Base-by-base conservation (phyloP, 2,113 vertebrate species). In the Lepus europaeus region DNA sequence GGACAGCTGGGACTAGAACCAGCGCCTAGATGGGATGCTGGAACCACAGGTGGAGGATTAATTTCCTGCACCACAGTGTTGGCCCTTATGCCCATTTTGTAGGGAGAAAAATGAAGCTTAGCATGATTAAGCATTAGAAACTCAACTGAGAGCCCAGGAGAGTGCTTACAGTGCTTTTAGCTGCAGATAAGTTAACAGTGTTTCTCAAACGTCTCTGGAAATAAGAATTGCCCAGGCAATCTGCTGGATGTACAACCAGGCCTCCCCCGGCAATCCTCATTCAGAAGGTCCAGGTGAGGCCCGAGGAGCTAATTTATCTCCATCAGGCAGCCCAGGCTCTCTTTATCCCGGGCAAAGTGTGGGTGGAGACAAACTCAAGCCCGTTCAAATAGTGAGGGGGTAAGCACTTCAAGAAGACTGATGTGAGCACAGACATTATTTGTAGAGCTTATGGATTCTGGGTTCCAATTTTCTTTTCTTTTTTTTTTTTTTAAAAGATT, bases 401-500 rank as follows among this genome's bases (percentile, higher is more conserved):
- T 33, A 17, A 36, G 20, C 6, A 6, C 31, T 70, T 89, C 0
- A 51, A 70, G 74, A 69, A 79, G n/a, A 83, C 64, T 33, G 78
- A 25, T 2, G 0, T 76, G 76, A 93, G 17, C 53, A 56, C 53
- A 56, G 53, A 56, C 53, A 49, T 79, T 1, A 1, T 76, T 11
- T 19, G 78, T 23, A 66, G 88, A 53, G 56, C n/a, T 85, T 56
- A 22, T 51, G 89, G 79, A 76, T 45, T 93, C 72, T 82, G 29
- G 69, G 73, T 36, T 92, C 70, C 51, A 45, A 22, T 79, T 95
- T 64, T 93, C 33, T 66, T 89, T 53, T 17, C 17, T 59, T 59
- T 59, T 59, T 59, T 59, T 59, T 59, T 56, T 56, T 33, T 59
- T 59, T 59, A 14, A 9, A 59, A 45, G 45, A 45, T 45, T 45